Conservation (phyloP, 1,140 invertebrate species). For the Zelostemma sp. region DNA sequence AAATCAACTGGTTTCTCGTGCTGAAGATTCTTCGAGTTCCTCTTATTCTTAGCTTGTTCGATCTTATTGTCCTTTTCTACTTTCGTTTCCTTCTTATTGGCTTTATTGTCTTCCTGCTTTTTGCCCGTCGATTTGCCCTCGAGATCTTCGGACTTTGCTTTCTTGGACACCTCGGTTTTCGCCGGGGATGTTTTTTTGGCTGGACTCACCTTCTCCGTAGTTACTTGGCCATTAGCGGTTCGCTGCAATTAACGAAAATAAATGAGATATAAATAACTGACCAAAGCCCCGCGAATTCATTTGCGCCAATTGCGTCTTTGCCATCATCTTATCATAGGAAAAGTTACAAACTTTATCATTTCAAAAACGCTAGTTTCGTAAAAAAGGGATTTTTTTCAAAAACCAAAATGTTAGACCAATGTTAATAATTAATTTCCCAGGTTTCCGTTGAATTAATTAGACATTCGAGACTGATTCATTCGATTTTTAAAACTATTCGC, state of each 20-base stretch:
- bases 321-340: too few relatives aligned
- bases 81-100: slow-evolving; percentile 62
- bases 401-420: too few relatives aligned
- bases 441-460: too few relatives aligned
- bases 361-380: too few relatives aligned
- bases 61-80: slow-evolving; percentile 68
- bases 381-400: too few relatives aligned
- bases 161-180: slow-evolving; percentile 65
- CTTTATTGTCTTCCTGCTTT: slow-evolving; percentile 67
- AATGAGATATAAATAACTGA: slow-evolving; percentile 9
- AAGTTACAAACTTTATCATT: too few relatives aligned
- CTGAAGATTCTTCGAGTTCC: slow-evolving; percentile 70
- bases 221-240: slow-evolving; percentile 66
- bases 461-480: too few relatives aligned
- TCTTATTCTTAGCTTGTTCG: slow-evolving; percentile 71
- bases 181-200: slow-evolving; percentile 66
- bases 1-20: slow-evolving; percentile 79
- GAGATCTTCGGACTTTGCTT: slow-evolving; percentile 62
- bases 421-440: too few relatives aligned
- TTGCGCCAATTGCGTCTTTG: too few relatives aligned
- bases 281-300: too few relatives aligned
- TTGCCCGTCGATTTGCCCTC: slow-evolving; percentile 68
- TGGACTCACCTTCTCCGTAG: slow-evolving; percentile 68
- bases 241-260: slow-evolving; percentile 61
- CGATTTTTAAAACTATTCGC: too few relatives aligned